Evolutionary conservation across 2,888 invertebrate genomes (phyloP), one percentile per base, ranked within the genome.

Genomic region (Eilema griseolum): DNA sequence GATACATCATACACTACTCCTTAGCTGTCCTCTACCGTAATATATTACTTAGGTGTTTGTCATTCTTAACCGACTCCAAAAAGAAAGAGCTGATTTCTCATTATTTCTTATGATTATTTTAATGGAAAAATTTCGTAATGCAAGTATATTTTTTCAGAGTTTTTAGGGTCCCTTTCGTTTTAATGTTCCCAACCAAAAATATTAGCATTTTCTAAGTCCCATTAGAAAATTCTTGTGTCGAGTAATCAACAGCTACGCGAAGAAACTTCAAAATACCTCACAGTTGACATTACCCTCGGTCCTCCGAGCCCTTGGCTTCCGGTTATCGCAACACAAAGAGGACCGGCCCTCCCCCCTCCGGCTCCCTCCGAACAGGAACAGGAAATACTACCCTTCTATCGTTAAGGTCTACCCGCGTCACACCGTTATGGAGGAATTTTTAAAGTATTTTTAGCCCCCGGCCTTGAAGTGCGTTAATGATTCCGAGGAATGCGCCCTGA

Each of bases 371-470:
- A 85, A 90, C 84, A 88, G 92, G 92, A 92, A 92, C 92, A 92
- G 95, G 94, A 95, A 93, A 94, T 90, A 94, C 93, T 95, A 95
- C 95, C 95, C 94, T 95, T 94, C 94, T 93, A 94, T 93, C 93
- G 94, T 91, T 87, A 91, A 92, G 91, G 92, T 91, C 93, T 92
- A 93, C 92, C 91, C 93, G 87, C 92, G 90, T 92, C 91, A 92
- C 83, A 87, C 85, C 83, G 88, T 86, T 86, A 83, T 85, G 87
- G 78, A 82, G 82, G 77, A 86, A 87, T 87, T 89, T 89, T 86
- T 87, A 89, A 91, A 91, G 87, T 89, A 88, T 92, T 90, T 92
- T 91, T 88, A 88, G 88, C 87, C 86, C 79, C 81, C 81, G 85
- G 83, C 83, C 86, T 86, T 88, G 83, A 88, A 88, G 83, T 79